phyloP scores from a whole-genome alignment of 2,888 invertebrate genomes.

The Kryphioiulus occultus region DNA sequence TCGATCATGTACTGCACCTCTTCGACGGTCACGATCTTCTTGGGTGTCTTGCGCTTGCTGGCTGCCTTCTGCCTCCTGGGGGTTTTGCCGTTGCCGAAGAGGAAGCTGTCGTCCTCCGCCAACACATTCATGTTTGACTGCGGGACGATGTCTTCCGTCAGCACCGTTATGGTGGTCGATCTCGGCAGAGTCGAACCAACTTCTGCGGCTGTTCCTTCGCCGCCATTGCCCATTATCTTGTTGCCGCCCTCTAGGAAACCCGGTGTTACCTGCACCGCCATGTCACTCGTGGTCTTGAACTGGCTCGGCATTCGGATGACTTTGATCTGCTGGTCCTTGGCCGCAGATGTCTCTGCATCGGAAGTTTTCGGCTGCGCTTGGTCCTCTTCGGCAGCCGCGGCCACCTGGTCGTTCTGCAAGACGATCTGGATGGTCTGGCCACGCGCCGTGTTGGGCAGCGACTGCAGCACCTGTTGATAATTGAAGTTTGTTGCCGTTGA shows the following conservation, averaged over 20 bases:
- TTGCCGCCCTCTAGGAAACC: background rate
- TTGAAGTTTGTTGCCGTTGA: too few relatives aligned
- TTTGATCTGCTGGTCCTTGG: conserved; percentile 37
- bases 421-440: conserved; percentile 53
- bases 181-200: background rate
- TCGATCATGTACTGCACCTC: conserved; percentile 49
- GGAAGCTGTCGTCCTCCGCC: background rate
- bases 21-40: conserved; percentile 42
- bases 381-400: background rate
- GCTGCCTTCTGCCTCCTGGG: background rate
- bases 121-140: background rate
- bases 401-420: conserved; percentile 43
- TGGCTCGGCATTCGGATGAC: conserved; percentile 32
- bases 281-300: conserved; percentile 47
- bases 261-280: conserved; percentile 51
- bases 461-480: too few relatives aligned
- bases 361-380: background rate
- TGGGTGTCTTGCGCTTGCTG: too few relatives aligned
- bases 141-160: background rate
- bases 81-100: background rate
- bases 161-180: background rate
- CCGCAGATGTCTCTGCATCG: background rate
- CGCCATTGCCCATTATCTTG: too few relatives aligned
- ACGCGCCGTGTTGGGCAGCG: conserved; percentile 50
- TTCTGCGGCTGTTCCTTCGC: background rate